Base-by-base conservation (phyloP, 2,113 vertebrate genomes). In the Myrmecobius fasciatus region DNA sequence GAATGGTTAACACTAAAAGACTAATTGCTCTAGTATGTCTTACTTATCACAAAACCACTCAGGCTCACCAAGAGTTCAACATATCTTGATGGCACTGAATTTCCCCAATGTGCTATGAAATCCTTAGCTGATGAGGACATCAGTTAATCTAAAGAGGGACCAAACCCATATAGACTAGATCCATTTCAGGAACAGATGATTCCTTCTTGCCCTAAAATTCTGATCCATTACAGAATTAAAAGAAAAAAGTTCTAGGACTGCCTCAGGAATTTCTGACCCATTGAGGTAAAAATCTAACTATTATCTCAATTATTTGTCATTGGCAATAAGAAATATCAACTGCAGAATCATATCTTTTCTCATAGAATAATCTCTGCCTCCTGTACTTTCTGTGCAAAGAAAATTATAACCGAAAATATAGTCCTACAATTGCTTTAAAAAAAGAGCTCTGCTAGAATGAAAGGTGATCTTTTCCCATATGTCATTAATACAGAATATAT, bases 401-500 rank as follows among this genome's bases (percentile, higher is more conserved):
- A 97, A 97, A 88, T 97, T 91, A 93, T 95, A 95, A 89, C 52
- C 49, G 54, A 96, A 96, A 97, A 95, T 92, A 96, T 92, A 97
- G 91, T 56, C 31, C 46, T 89, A 56, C 14, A 96, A 93, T 97
- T 94, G 89, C 52, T 90, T 96, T 12, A 94, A 90, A 94, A 96
- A 96, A 96, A 96, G 95, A 95, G 51, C 36, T 88, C 51, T 91
- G 89, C 83, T 97, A 91, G 97, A 97, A 94, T 97, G 83, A 97
- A 94, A 93, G 47, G 60, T 67, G 92, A 52, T 95, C 52, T 93
- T 92, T 95, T 94, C 93, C 60, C 49, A 54, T 89, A 95, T 96
- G 95, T 92, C 96, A 92, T 97, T 95, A 93, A 93, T 96, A 94
- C 93, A 93, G 83, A 94, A 96, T 96, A 75, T 53, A 97, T 92